Evolutionary conservation across 2,797 vertebrate species (phyloP).

Genomic region (Limnodromus scolopaceus): DNA sequence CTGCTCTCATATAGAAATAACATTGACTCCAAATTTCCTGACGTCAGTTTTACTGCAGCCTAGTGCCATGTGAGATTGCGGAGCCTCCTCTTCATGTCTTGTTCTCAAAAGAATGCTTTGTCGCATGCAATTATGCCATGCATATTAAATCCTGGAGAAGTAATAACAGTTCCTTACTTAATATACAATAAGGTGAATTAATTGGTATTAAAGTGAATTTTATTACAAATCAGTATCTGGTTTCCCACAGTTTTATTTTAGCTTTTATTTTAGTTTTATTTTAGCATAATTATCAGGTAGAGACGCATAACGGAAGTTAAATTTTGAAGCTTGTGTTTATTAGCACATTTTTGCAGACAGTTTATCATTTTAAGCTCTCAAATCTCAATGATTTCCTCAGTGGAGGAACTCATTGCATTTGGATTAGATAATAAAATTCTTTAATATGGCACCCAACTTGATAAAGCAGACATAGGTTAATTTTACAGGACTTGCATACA

Average conservation of each 20-base stretch:
- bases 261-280: slow-evolving; percentile 26
- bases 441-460: neutral
- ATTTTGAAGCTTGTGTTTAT: slow-evolving; percentile 13
- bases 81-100: neutral
- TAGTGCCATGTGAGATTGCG: neutral
- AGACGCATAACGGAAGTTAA: neutral
- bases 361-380: slow-evolving; percentile 1
- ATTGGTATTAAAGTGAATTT: slow-evolving; percentile 32
- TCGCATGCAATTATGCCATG: neutral
- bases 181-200: slow-evolving; percentile 34
- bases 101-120: slow-evolving; percentile 11
- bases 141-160: slow-evolving; percentile 12
- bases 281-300: slow-evolving; percentile 22
- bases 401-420: neutral
- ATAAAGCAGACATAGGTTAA: neutral
- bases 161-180: slow-evolving; percentile 25
- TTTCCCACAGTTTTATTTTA: neutral
- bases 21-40: neutral
- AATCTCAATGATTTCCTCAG: neutral
- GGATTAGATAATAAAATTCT: neutral
- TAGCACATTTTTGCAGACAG: neutral
- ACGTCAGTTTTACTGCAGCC: neutral
- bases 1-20: neutral
- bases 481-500: neutral
- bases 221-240: slow-evolving; percentile 10